Percentiles rank a stretch among this genome's conserved stretches.
phyloP scores from a whole-genome alignment of 1,140 invertebrate species.

The Adelges cooleyi region DNA sequence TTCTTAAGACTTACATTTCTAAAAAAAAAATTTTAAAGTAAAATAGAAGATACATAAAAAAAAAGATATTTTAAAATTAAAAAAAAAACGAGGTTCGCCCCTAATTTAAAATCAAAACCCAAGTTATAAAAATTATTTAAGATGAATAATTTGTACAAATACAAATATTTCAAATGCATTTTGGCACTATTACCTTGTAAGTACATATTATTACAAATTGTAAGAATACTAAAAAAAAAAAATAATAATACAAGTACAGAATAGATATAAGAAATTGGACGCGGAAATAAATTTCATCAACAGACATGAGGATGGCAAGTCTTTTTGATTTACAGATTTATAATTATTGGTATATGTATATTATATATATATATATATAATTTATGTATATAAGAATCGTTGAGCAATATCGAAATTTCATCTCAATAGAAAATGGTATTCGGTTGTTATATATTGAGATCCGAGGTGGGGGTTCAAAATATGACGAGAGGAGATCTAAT shows the following conservation, averaged over 20 bases:
- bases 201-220: background rate
- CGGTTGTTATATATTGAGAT: background rate
- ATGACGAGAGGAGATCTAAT: slow-evolving; percentile 14
- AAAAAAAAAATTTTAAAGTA: slow-evolving; percentile 2
- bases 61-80: slow-evolving; percentile 1
- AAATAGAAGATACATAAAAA: background rate
- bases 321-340: slow-evolving; percentile 12
- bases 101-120: slow-evolving; percentile 18
- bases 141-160: slow-evolving; percentile 1
- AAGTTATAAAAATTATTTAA: background rate
- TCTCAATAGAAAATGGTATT: background rate
- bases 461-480: background rate
- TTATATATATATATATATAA: no score
- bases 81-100: slow-evolving; percentile 12
- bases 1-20: slow-evolving; percentile 6
- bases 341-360: background rate
- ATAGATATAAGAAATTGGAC: slow-evolving; percentile 4
- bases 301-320: slow-evolving; percentile 8
- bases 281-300: background rate
- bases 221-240: slow-evolving; percentile 8
- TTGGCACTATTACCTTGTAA: background rate
- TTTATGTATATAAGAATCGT: no score
- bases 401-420: slow-evolving; percentile 14
- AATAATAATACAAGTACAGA: slow-evolving; percentile 26
- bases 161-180: background rate